phyloP scores from a whole-genome alignment of 1,140 invertebrate genomes.

The Metopolophium dirhodum region DNA sequence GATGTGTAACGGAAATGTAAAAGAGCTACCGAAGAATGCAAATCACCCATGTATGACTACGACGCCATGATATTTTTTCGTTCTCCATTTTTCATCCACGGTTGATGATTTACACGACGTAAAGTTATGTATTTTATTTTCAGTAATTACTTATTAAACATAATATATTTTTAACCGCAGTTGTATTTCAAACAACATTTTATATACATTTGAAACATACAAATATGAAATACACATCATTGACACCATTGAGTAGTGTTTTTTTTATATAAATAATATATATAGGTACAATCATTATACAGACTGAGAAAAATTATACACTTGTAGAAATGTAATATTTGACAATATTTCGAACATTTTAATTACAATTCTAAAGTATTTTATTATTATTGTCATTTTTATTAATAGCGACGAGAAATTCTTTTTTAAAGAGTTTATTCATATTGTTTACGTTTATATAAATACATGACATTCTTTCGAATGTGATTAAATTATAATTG shows the following conservation, averaged over 20 bases:
- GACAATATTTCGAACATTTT: neutral
- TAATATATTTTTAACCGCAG: neutral
- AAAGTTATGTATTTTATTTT: neutral
- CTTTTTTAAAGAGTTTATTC: constrained; percentile 5
- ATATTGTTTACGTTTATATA: neutral
- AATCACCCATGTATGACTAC: constrained; percentile 42
- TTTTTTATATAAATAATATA: neutral
- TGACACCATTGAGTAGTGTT: neutral
- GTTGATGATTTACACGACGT: constrained; percentile 14
- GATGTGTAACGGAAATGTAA: constrained; percentile 15
- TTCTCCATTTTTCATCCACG: constrained; percentile 36
- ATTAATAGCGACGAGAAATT: neutral
- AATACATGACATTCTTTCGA: neutral
- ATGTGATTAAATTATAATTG: constrained; percentile 14
- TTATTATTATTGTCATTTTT: neutral
- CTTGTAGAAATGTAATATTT: neutral
- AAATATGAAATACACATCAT: neutral
- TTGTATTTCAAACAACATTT: neutral
- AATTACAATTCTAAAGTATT: constrained; percentile 1
- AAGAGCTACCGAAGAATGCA: constrained; percentile 34
- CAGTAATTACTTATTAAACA: constrained; percentile 31
- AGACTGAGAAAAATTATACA: constrained; percentile 14
- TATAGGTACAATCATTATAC: neutral
- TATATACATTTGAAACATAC: neutral
- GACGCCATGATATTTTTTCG: constrained; percentile 19